Evolutionary conservation across 2,113 vertebrate genomes (phyloP).

Genomic region (Stictonetta naevosa): DNA sequence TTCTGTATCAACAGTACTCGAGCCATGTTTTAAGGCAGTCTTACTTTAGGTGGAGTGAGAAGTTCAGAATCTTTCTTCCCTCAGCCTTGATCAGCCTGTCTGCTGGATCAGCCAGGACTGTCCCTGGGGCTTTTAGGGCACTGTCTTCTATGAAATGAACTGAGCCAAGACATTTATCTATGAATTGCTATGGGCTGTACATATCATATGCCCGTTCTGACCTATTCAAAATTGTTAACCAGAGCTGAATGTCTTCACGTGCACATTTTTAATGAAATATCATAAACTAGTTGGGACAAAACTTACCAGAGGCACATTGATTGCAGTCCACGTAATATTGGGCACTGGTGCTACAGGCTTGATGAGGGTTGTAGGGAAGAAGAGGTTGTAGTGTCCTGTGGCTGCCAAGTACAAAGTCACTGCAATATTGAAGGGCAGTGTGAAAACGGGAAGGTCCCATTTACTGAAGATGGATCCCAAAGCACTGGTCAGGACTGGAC

Average conservation of each 20-base stretch:
- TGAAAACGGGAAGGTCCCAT: slow-evolving; percentile 94
- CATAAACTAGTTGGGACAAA: background rate
- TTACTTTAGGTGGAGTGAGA: background rate
- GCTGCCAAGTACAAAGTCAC: slow-evolving; percentile 91
- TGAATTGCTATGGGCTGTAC: background rate
- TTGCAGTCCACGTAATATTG: slow-evolving; percentile 89
- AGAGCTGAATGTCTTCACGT: accelerated
- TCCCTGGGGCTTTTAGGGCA: background rate
- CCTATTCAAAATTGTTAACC: accelerated
- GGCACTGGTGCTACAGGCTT: slow-evolving; percentile 79
- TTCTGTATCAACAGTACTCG: background rate
- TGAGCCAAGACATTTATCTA: accelerated
- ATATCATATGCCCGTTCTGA: background rate
- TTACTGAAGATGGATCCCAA: slow-evolving; percentile 89
- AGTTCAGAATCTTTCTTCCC: background rate
- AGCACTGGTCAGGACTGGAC: slow-evolving; percentile 90
- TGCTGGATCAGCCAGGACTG: background rate
- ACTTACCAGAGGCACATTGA: slow-evolving; percentile 85
- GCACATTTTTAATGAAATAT: background rate
- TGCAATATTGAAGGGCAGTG: slow-evolving; percentile 90
- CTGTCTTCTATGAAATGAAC: background rate
- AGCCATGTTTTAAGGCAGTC: background rate
- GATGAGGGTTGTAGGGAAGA: slow-evolving; percentile 86
- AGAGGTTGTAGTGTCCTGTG: slow-evolving; percentile 88
- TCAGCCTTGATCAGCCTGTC: background rate